Evolutionary conservation across 2,888 invertebrate species (phyloP), one percentile per base, ranked within the genome.

Genomic region (Apotomis capreana): DNA sequence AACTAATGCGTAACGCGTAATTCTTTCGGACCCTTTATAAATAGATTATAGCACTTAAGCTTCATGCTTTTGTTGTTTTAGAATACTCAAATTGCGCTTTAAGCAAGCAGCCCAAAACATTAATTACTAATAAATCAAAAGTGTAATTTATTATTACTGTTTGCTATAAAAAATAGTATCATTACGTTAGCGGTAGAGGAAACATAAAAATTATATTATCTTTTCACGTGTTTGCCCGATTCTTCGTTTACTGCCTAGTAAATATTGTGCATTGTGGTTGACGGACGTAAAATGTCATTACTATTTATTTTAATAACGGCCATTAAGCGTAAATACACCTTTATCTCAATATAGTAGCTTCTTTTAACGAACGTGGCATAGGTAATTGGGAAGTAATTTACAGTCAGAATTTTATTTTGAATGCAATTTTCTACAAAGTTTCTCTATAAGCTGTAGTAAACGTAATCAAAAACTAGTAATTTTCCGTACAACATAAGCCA

Each of bases 191-290:
- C 79, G 84, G 82, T 82, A 76, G 81, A 89, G 89, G 87, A 89
- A 89, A 85, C 88, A 89, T 91, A 89, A 92, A 90, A 91, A 83
- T 84, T 89, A 88, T 90, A 89, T 86, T 87, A 85, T 87, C 86
- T 85, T 87, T 87, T 89, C 89, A 91, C 90, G 89, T 90, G 91
- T 89, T 83, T 76, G 82, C 80, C 78, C 78, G 83, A 83, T 82
- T 78, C 79, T 79, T 83, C 81, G 81, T 87, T 87, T 84, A 86
- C 79, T 86, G 78, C 79, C 80, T 80, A 83, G 81, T 84, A 82
- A 89, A 86, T 82, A 84, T 80, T 80, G 80, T 83, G 80, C 82
- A 78, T 80, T 78, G 78, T 81, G 81, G 78, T 77, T 76, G 77
- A 78, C 76, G 75, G 76, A 68, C 68, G 46, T 63, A 58, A 68